Evolutionary conservation across 1,140 invertebrate species (phyloP).

Genomic region (Drosophila yakuba): DNA sequence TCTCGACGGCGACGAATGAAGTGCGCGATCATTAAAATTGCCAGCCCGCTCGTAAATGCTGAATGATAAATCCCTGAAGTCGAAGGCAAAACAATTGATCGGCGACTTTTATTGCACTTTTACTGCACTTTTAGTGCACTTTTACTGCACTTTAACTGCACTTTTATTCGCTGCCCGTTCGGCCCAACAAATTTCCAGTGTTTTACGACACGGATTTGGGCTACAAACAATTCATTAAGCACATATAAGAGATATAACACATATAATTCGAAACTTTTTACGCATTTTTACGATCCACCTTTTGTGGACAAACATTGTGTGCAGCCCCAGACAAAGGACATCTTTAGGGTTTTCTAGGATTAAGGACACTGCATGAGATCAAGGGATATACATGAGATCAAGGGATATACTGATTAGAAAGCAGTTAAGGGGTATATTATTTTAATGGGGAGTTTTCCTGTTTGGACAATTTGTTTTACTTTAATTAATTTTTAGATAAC

Average conservation of each 20-base stretch:
- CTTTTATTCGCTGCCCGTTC: slow-evolving; percentile 6
- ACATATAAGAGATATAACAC: not conserved
- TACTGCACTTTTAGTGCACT: slow-evolving; percentile 1
- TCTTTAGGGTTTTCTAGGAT: not conserved
- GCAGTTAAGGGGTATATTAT: not conserved
- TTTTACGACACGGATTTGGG: slow-evolving; percentile 27
- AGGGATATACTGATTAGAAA: not conserved
- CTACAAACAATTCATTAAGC: slow-evolving; percentile 43
- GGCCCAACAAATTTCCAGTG: slow-evolving; percentile 1
- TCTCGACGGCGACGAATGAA: slow-evolving; percentile 7
- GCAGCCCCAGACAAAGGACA: not conserved
- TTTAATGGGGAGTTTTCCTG: not conserved
- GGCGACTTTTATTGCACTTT: slow-evolving; percentile 5
- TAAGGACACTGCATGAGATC: not conserved
- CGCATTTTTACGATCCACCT: slow-evolving; percentile 37
- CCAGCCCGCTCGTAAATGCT: slow-evolving; percentile 31
- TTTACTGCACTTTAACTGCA: not conserved
- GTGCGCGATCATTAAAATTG: slow-evolving; percentile 39
- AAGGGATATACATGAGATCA: not conserved
- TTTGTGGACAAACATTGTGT: slow-evolving; percentile 48
- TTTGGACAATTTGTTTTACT: not conserved
- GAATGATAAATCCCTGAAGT: slow-evolving; percentile 34
- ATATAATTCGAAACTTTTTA: slow-evolving; percentile 44
- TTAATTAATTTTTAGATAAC: not conserved
- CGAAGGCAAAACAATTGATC: slow-evolving; percentile 1